Conservation (phyloP, 2,797 vertebrate species). For the Smutsia temminckii region DNA sequence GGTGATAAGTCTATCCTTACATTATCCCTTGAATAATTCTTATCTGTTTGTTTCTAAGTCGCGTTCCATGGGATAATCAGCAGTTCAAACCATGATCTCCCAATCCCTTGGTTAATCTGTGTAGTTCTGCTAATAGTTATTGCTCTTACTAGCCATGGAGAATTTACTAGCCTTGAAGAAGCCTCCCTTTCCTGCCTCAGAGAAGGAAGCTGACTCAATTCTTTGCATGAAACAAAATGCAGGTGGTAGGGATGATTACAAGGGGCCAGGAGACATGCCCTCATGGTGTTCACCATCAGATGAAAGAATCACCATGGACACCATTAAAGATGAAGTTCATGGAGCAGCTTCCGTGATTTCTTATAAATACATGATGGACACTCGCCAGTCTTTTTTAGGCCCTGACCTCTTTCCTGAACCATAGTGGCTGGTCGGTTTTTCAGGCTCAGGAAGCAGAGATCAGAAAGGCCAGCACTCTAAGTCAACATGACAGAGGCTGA, state of each 20-base stretch:
- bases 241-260: neutral
- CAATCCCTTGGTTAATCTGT: neutral
- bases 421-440: neutral
- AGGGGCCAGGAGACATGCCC: neutral
- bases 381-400: neutral
- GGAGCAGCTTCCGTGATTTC: neutral
- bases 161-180: neutral
- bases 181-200: neutral
- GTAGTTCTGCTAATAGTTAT: neutral
- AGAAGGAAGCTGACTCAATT: neutral
- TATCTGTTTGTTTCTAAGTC: neutral
- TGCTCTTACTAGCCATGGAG: neutral
- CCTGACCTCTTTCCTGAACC: slow-evolving; percentile 9
- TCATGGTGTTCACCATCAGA: neutral
- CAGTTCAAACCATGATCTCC: neutral
- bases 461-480: neutral
- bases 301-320: neutral
- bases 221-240: neutral
- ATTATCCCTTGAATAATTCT: neutral
- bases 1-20: neutral
- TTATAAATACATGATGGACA: neutral
- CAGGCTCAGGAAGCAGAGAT: slow-evolving; percentile 46
- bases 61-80: neutral
- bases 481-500: neutral
- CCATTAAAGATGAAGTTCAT: neutral